Evolutionary conservation across 92 coral and sea anemone genomes (phyloP), one percentile per base, ranked within the genome.

Genomic region (Epizoanthus ramosus): DNA sequence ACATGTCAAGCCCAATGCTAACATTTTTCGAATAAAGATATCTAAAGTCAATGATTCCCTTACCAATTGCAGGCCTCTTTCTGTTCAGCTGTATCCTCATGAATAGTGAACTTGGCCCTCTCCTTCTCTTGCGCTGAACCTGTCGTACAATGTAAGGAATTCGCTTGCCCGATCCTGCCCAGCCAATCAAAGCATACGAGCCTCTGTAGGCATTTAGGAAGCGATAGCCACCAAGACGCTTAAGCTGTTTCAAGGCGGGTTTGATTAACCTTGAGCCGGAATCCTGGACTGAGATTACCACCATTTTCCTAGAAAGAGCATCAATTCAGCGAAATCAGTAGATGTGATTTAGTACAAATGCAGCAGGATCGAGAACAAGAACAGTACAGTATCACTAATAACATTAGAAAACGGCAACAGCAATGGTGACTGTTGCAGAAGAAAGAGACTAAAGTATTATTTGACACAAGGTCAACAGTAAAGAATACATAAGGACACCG

Each of bases 111-210:
- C 80, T 74, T 28, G 80, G 80, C 2, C 80, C 80, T 16, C 41
- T 56, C 16, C 65, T 28, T 74, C 80, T 54, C 33, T 23, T 74
- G 47, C 57, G 28, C 63, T 74, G 80, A 31, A 56, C 64, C 57
- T 74, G 80, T 74, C 63, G 39, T 16, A 57, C 65, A 0, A 25
- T 19, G 80, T 13, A 74, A 23, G 67, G 67, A 16, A 15, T 74
- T 57, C 80, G 52, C 56, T 33, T 74, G 37, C 65, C 80, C 67
- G 80, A 57, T 19, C 80, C 80, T 5, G 80, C 52, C 80, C 80
- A 74, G 50, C 80, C 80, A 57, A 75, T 75, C 80, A 75, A 66
- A 6, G 80, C 80, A 13, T 75, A 75, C 18, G 80, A 75, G 33
- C 80, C 80, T 58, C 80, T 75, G 14, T 31, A 33, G 16, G 33